Base-by-base conservation (phyloP, 2,797 vertebrate species). In the Dicrostonyx torquatus region DNA sequence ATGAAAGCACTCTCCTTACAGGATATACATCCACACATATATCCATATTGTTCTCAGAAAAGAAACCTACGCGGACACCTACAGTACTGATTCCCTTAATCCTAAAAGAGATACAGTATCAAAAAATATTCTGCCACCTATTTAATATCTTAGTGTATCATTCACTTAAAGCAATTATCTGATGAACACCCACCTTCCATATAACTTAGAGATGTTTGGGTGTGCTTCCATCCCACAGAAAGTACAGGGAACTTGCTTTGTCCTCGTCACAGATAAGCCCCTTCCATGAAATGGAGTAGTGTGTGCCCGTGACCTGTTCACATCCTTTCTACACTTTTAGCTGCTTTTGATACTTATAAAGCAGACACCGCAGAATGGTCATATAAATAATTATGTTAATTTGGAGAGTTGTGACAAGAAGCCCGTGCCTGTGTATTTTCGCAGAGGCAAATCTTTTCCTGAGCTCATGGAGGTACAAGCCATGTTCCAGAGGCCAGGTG, bases 111-210 rank as follows among this genome's bases (percentile, higher is more conserved):
- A 24, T 68, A 31, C 2, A 40, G 70, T 11, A 22, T 55, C 2
- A 83, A 84, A 66, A 94, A 93, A 53, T 62, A 53, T 29, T 76
- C 50, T 72, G 55, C 22, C 15, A 40, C 31, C 20, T 88, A 70
- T 48, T 89, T 79, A 85, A 37, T 11, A 79, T 40, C 76, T 88
- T 87, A 93, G 4, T 26, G 9, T 24, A 77, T 77, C 37, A 3
- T 75, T 95, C 45, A 93, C 6, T 37, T 72, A 75, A 89, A 91
- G 70, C 0, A 60, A 34, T 22, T 84, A 66, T 94, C 89, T 89
- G 26, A 70, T 12, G 18, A 78, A 31, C 26, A 48, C 45, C 18
- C 87, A 50, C 11, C 89, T 64, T 66, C 62, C 50, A 83, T 26
- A 15, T 76, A 48, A 45, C 34, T 75, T 73, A 76, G 7, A 83